These are phyloP conservation scores for Brachyptera putata DNA, from an alignment of 2,888 invertebrate species.

Conservation along the genomic window DNA sequence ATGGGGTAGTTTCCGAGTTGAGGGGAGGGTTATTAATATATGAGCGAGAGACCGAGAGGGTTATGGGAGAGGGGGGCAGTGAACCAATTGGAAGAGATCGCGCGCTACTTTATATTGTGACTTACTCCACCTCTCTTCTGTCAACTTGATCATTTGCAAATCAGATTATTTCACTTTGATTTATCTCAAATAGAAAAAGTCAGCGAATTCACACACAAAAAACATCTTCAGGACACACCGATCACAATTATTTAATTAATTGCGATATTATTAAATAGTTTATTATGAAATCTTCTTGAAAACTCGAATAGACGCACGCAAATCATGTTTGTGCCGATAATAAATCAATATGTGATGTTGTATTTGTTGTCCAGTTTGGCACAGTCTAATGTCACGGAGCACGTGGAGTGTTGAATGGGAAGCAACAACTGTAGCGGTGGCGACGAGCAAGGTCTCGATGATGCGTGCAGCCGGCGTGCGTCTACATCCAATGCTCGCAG, in stretches of 20 bases:
- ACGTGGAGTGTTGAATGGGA: too few species aligned
- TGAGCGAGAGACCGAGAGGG: slow-evolving; percentile 14
- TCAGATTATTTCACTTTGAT: background rate
- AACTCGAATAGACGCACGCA: too few species aligned
- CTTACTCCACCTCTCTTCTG: slow-evolving; percentile 12
- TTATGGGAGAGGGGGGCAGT: slow-evolving; percentile 15
- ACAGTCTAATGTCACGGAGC: too few species aligned
- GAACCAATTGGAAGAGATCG: slow-evolving; percentile 19
- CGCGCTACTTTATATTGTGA: background rate
- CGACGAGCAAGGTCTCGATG: background rate
- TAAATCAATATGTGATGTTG: too few species aligned
- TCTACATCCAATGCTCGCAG: slow-evolving; percentile 6
- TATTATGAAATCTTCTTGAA: too few species aligned
- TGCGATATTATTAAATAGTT: too few species aligned
- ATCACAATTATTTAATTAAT: background rate
- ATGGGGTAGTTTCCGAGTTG: slow-evolving; percentile 1
- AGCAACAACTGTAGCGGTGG: background rate
- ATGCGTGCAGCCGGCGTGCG: background rate
- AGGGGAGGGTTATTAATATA: slow-evolving; percentile 8
- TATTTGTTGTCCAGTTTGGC: too few species aligned
- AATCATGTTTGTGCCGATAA: too few species aligned
- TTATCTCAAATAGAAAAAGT: too few species aligned
- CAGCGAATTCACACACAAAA: background rate
- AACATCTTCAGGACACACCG: background rate
- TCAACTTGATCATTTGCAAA: slow-evolving; percentile 10